Percentiles rank a stretch among this genome's conserved stretches.
Evolutionary conservation across 1,140 invertebrate species (phyloP).

Genomic region (Trichoplusia ni): DNA sequence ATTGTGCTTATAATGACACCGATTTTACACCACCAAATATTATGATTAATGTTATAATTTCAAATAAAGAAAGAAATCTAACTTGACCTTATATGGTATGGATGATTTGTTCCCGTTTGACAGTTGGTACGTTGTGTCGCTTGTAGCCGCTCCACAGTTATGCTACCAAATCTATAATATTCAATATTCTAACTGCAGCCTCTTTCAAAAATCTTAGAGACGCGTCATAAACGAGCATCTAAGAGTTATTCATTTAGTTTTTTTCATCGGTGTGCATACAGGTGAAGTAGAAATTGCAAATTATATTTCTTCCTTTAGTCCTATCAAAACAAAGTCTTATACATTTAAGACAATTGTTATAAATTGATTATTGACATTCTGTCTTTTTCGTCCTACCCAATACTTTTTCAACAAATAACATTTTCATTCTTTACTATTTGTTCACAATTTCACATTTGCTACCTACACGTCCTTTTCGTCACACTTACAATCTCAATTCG

Average conservation of each 20-base stretch:
- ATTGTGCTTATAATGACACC: conserved; percentile 33
- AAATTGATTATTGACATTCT: conserved; percentile 48
- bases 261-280: not conserved
- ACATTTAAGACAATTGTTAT: conserved; percentile 33
- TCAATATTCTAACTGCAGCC: conserved; percentile 10
- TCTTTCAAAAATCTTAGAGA: conserved; percentile 3
- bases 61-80: conserved; percentile 52
- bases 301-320: conserved; percentile 49
- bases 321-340: conserved; percentile 28
- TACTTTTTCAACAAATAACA: conserved; percentile 72
- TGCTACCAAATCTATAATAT: conserved; percentile 17
- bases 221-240: not conserved
- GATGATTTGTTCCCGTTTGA: conserved; percentile 28
- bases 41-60: conserved; percentile 24
- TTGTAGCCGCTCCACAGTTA: conserved; percentile 26
- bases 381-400: conserved; percentile 57
- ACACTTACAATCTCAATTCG: conserved; percentile 41
- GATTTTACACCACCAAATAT: conserved; percentile 26
- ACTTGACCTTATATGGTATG: conserved; percentile 29
- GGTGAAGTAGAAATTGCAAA: conserved; percentile 18
- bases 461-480: conserved; percentile 54
- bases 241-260: not conserved
- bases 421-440: conserved; percentile 55
- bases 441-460: conserved; percentile 72
- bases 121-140: conserved; percentile 28